These are phyloP conservation scores for Forbesichthys papilliferus DNA, from an alignment of 2,113 vertebrate genomes.

Conservation along the genomic window DNA sequence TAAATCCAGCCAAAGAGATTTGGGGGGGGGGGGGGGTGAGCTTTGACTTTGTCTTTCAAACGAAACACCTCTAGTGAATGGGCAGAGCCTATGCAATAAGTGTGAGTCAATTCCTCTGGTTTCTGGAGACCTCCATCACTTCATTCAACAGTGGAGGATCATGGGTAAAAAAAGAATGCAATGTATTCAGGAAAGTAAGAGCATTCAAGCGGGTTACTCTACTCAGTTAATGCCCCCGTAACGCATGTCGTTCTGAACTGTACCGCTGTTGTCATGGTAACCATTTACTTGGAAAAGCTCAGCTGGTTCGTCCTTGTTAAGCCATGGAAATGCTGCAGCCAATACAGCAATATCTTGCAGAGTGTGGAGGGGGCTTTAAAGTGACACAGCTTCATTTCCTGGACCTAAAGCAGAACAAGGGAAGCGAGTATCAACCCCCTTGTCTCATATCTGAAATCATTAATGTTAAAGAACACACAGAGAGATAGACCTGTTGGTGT, in stretches of 20 bases:
- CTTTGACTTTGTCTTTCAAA: not conserved
- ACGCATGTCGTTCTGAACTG: constrained; percentile 29
- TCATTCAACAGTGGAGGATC: constrained; percentile 10
- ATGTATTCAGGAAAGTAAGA: constrained; percentile 24
- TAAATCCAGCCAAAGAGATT: not conserved
- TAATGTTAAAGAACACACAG: constrained; percentile 12
- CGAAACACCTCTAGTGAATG: constrained; percentile 12
- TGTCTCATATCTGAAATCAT: constrained; percentile 32
- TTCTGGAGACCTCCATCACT: constrained; percentile 33
- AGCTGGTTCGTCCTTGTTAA: constrained; percentile 11
- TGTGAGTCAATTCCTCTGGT: too few relatives aligned
- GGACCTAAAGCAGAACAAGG: constrained; percentile 67
- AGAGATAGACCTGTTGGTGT: not conserved
- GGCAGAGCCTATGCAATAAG: too few relatives aligned
- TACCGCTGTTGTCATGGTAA: constrained; percentile 29
- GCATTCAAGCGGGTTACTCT: constrained; percentile 13
- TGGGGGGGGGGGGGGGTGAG: not conserved
- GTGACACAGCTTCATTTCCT: constrained; percentile 57
- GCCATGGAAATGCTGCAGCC: constrained; percentile 44
- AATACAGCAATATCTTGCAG: constrained; percentile 23
- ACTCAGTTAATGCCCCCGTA: constrained; percentile 13
- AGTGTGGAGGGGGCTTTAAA: constrained; percentile 56
- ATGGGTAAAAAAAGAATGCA: constrained; percentile 3
- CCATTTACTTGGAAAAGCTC: constrained; percentile 27
- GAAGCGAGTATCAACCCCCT: constrained; percentile 34